These are phyloP conservation scores for Odocoileus virginianus DNA, from an alignment of 2,113 vertebrate species.

Conservation along the genomic window DNA sequence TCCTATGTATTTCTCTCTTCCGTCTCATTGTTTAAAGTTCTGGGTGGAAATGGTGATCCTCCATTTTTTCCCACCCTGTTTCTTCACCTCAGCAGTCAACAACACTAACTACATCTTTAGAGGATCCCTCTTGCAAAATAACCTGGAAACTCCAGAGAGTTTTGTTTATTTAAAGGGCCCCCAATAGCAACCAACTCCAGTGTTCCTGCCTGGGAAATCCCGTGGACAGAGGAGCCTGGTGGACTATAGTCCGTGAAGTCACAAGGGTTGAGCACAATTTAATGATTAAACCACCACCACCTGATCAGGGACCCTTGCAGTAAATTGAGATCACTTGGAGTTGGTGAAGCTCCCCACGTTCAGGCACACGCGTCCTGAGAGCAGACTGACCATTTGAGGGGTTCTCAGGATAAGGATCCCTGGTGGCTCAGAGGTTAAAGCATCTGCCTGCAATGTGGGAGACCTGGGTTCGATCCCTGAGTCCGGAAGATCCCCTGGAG, in stretches of 20 bases:
- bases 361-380: fast-evolving
- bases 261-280: neutral
- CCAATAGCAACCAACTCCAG: neutral
- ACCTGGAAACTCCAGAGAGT: neutral
- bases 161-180: neutral
- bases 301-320: neutral
- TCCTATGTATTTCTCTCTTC: neutral
- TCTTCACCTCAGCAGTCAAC: neutral
- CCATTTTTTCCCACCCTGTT: neutral
- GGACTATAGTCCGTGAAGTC: neutral
- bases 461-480: too few species aligned
- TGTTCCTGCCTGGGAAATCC: neutral
- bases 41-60: neutral
- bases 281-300: neutral
- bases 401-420: neutral
- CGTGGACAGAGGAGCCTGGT: neutral
- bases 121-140: neutral
- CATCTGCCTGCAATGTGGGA: too few species aligned
- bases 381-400: neutral
- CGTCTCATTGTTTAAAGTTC: neutral
- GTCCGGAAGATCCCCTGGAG: too few species aligned
- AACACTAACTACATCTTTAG: neutral
- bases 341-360: neutral
- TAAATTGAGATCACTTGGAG: neutral
- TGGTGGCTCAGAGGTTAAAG: too few species aligned